Percentiles rank a stretch among this genome's conserved stretches.
phyloP scores from a whole-genome alignment of 2,888 invertebrate genomes.

The Hesperia comma region DNA sequence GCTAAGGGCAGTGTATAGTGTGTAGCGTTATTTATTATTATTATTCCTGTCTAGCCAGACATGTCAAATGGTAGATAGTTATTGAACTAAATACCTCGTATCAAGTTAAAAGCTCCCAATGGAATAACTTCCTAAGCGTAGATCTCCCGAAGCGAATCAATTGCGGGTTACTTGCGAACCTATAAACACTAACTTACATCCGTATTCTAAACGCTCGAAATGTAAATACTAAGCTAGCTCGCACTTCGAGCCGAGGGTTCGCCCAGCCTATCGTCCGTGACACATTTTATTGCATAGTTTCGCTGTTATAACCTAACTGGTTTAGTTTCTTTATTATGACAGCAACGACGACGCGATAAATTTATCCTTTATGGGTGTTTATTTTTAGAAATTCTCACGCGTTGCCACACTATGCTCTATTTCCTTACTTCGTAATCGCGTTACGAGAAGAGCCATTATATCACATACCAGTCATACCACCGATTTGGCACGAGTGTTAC shows the following conservation, averaged over 20 bases:
- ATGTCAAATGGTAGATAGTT: too few species aligned
- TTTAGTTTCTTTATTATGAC: constrained; percentile 20
- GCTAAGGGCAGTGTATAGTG: too few species aligned
- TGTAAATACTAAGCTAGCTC: background rate
- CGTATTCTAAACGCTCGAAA: background rate
- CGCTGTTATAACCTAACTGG: constrained; percentile 19
- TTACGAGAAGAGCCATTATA: constrained; percentile 8
- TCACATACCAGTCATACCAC: constrained; percentile 9
- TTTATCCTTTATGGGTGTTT: constrained; percentile 18
- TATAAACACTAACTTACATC: background rate
- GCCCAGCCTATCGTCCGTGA: constrained; percentile 22
- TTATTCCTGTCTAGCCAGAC: too few species aligned
- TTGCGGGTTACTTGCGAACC: too few species aligned
- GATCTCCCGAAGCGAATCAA: too few species aligned
- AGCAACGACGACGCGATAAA: constrained; percentile 8
- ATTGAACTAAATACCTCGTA: too few species aligned
- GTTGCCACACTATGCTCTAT: constrained; percentile 16
- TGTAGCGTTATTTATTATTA: too few species aligned
- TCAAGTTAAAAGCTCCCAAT: too few species aligned
- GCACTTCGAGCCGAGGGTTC: constrained; percentile 8
- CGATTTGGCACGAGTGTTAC: constrained; percentile 1
- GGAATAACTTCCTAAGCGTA: too few species aligned
- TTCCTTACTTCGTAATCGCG: constrained; percentile 13
- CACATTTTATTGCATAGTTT: constrained; percentile 24
- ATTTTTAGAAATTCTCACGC: constrained; percentile 17